Evolutionary conservation across 2,888 invertebrate genomes (phyloP).

Genomic region (Trichogramma dendrolimi): DNA sequence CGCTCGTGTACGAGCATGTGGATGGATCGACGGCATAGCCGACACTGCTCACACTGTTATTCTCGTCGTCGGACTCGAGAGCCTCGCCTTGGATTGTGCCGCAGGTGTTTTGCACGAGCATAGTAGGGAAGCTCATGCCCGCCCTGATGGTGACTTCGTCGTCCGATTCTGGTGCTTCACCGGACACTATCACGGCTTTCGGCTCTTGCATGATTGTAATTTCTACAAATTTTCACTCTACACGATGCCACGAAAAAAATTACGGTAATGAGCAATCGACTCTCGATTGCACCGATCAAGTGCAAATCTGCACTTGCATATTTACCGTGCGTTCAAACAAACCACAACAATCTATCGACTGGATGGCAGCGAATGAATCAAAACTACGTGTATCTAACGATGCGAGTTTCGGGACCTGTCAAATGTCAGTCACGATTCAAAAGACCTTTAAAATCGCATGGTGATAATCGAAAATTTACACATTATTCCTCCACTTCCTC

Average conservation of each 20-base stretch:
- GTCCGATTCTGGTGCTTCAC: slow-evolving; percentile 50
- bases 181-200: slow-evolving; percentile 47
- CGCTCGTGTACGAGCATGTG: slow-evolving; percentile 43
- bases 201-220: slow-evolving; percentile 38
- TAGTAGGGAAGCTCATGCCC: slow-evolving; percentile 39
- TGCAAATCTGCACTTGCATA: neutral
- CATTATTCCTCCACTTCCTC: too few species aligned
- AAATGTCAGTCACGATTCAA: too few species aligned
- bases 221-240: slow-evolving; percentile 1
- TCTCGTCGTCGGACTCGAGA: slow-evolving; percentile 47
- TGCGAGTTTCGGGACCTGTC: too few species aligned
- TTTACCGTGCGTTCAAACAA: too few species aligned
- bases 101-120: slow-evolving; percentile 39
- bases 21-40: slow-evolving; percentile 45
- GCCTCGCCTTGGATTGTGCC: slow-evolving; percentile 49
- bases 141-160: slow-evolving; percentile 43
- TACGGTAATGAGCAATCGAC: neutral
- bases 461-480: too few species aligned
- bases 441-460: too few species aligned
- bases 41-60: slow-evolving; percentile 42
- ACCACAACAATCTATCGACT: neutral
- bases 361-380: slow-evolving; percentile 8
- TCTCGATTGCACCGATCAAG: neutral
- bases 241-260: neutral
- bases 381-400: slow-evolving; percentile 14